A percentile compares a stretch with the other conserved stretches of the same genome.
These are phyloP conservation scores for Tragopan temminckii DNA, from an alignment of 2,797 vertebrate species.

Conservation along the genomic window DNA sequence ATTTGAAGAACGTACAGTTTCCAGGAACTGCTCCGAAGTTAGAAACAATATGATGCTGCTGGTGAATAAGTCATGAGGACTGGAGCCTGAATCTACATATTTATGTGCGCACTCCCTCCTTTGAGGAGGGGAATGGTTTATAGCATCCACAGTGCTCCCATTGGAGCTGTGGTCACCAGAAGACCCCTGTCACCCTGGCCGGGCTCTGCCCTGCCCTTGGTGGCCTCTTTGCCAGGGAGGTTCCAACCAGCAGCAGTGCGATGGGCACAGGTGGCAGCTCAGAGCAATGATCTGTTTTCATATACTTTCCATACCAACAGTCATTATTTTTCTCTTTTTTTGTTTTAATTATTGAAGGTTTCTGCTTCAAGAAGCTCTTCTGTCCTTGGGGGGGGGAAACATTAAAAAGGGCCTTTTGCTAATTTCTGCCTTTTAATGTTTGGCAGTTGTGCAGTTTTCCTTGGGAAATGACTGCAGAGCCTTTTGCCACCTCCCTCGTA, in stretches of 20 bases:
- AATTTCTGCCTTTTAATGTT: constrained; percentile 2
- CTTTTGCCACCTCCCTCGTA: not conserved
- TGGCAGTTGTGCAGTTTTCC: not conserved
- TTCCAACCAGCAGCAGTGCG: not conserved
- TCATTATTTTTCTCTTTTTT: not conserved
- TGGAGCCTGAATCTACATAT: constrained; percentile 66
- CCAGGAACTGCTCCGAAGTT: constrained; percentile 73
- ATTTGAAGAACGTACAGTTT: constrained; percentile 66
- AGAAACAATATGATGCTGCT: constrained; percentile 73
- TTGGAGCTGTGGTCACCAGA: not conserved
- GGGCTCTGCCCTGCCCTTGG: not conserved
- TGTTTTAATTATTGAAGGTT: constrained; percentile 52
- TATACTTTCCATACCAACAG: not conserved
- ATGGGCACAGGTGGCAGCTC: not conserved
- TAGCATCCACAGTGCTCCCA: not conserved
- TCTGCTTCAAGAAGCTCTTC: constrained; percentile 19
- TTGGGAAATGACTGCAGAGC: not conserved
- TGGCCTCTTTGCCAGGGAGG: not conserved
- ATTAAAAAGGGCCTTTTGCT: constrained; percentile 4
- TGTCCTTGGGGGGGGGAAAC: fast-evolving
- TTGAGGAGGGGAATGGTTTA: not conserved
- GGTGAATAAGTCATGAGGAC: constrained; percentile 76
- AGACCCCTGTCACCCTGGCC: fast-evolving
- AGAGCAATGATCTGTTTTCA: not conserved
- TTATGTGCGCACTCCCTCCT: constrained; percentile 49